These are phyloP conservation scores for Ectobius pallidus DNA, from an alignment of 2,888 invertebrate species.

Conservation along the genomic window DNA sequence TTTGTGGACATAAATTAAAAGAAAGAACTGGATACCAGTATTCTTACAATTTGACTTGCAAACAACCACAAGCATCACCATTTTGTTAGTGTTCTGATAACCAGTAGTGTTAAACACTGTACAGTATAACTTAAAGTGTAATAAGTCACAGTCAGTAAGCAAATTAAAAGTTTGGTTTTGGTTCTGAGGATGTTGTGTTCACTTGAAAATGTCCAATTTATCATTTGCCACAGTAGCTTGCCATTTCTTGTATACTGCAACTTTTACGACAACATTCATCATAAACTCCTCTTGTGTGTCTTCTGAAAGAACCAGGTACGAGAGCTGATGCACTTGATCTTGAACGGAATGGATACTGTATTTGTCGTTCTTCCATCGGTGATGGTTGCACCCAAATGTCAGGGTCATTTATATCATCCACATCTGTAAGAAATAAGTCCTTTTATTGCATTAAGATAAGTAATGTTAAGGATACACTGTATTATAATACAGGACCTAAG, in stretches of 20 bases:
- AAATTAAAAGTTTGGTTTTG: not conserved
- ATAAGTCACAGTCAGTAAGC: not conserved
- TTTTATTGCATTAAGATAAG: not conserved
- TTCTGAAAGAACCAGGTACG: conserved; percentile 49
- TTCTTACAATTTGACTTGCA: too few relatives aligned
- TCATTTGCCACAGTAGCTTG: conserved; percentile 52
- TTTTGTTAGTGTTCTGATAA: not conserved
- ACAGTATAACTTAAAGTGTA: too few relatives aligned
- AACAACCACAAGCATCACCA: not conserved
- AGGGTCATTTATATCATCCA: conserved; percentile 28
- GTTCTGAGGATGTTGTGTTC: not conserved
- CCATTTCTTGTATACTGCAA: conserved; percentile 53
- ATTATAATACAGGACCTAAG: not conserved
- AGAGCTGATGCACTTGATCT: conserved; percentile 50
- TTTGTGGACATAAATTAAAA: too few relatives aligned
- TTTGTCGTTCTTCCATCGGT: conserved; percentile 16
- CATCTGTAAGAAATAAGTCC: conserved; percentile 10
- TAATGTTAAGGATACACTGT: not conserved
- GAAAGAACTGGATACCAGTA: too few relatives aligned
- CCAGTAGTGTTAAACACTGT: not conserved
- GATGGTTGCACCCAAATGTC: conserved; percentile 29
- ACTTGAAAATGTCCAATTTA: not conserved
- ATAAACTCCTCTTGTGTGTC: conserved; percentile 51
- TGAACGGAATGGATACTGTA: conserved; percentile 50
- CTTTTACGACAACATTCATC: conserved; percentile 57